Evolutionary conservation across 2,888 invertebrate species (phyloP).

Genomic region (Drosophila meridionalis): DNA sequence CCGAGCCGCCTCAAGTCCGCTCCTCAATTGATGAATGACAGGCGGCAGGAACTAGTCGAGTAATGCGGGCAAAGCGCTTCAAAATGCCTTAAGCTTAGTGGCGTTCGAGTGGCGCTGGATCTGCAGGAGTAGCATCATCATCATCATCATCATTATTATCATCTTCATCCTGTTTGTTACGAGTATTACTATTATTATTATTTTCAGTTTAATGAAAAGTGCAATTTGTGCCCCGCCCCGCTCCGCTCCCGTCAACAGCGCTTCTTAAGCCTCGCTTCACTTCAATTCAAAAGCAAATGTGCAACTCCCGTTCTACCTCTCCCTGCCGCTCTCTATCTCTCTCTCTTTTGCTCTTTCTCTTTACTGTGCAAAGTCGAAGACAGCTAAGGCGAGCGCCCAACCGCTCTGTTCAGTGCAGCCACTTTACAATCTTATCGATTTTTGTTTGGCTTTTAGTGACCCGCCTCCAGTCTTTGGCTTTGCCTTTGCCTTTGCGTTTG

Average conservation of each 20-base stretch:
- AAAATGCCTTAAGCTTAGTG: conserved; percentile 47
- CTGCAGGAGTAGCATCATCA: conserved; percentile 28
- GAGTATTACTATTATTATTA: conserved; percentile 61
- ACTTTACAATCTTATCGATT: conserved; percentile 75
- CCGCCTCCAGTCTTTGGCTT: conserved; percentile 44
- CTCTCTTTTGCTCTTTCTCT: background rate
- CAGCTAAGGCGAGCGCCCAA: conserved; percentile 34
- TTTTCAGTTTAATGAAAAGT: conserved; percentile 78
- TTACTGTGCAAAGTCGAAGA: conserved; percentile 7
- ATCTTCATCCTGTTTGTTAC: conserved; percentile 49
- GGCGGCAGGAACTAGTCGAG: conserved; percentile 47
- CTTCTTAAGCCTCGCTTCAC: conserved; percentile 33
- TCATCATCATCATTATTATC: conserved; percentile 25
- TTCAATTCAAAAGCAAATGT: conserved; percentile 70
- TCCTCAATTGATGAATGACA: conserved; percentile 65
- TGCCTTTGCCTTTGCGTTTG: conserved; percentile 37
- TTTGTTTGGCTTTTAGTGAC: conserved; percentile 68
- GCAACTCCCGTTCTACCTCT: conserved; percentile 41
- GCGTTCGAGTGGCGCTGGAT: conserved; percentile 42
- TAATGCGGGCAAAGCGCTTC: conserved; percentile 62
- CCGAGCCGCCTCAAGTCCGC: background rate
- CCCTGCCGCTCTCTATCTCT: background rate
- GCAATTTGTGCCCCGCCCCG: conserved; percentile 53
- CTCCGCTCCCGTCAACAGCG: no score
- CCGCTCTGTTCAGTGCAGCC: conserved; percentile 36